A percentile compares a stretch with the other conserved stretches of the same genome.
Conservation (phyloP, 1,140 invertebrate species). For the Scaptomyza montana region DNA sequence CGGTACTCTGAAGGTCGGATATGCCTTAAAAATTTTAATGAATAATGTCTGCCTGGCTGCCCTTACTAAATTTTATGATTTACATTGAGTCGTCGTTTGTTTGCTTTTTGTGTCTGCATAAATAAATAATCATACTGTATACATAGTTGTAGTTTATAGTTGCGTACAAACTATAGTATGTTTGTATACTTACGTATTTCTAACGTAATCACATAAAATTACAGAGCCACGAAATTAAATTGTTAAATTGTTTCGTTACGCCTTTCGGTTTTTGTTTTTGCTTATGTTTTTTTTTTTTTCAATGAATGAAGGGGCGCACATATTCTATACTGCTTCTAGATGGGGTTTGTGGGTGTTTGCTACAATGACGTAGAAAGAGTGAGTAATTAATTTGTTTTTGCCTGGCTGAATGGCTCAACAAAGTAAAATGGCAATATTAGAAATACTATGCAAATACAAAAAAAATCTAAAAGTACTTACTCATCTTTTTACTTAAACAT, state of each 20-base stretch:
- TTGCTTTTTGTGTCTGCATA: constrained; percentile 25
- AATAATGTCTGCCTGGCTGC: background rate
- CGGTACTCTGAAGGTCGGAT: background rate
- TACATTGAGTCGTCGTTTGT: constrained; percentile 22
- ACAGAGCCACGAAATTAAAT: constrained; percentile 61
- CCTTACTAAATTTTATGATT: constrained; percentile 10
- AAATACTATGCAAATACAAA: constrained; percentile 3
- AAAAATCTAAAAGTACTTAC: background rate
- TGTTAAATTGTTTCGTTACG: constrained; percentile 65
- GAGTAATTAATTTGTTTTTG: constrained; percentile 34
- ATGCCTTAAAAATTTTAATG: constrained; percentile 4
- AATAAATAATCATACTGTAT: constrained; percentile 17
- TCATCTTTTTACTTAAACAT: constrained; percentile 8
- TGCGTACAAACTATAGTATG: background rate
- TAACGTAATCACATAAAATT: constrained; percentile 69
- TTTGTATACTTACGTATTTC: constrained; percentile 35
- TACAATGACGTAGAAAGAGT: constrained; percentile 28
- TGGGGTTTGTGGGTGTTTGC: constrained; percentile 10
- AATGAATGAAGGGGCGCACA: constrained; percentile 24
- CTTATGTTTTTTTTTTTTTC: background rate
- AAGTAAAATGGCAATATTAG: constrained; percentile 1
- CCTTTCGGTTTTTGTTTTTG: constrained; percentile 39
- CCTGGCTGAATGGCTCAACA: constrained; percentile 25
- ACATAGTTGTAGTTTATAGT: constrained; percentile 1
- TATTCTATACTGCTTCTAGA: constrained; percentile 13